Conservation (phyloP, 2,888 invertebrate species). For the Diarsia dahlii region DNA sequence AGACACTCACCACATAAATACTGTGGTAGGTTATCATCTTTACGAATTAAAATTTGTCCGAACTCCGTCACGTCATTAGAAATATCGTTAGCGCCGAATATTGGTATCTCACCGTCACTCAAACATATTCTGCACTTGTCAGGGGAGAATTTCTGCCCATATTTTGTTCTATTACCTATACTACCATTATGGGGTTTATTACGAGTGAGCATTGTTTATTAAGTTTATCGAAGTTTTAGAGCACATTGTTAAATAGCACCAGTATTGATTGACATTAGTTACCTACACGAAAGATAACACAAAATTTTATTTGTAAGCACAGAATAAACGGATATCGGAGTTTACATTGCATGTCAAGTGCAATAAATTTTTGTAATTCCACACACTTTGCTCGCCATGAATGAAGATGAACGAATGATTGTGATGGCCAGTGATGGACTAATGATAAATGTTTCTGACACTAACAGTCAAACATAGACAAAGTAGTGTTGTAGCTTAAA, state of each 20-base stretch:
- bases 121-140: conserved; percentile 68
- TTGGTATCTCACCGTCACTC: conserved; percentile 65
- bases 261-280: neutral
- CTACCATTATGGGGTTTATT: conserved; percentile 16
- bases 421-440: no score
- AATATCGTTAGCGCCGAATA: conserved; percentile 64
- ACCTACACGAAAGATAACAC: neutral
- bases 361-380: neutral
- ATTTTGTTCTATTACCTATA: neutral
- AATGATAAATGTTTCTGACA: neutral
- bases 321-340: neutral
- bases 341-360: neutral
- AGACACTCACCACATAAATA: conserved; percentile 64
- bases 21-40: conserved; percentile 65
- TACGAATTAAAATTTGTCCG: conserved; percentile 55
- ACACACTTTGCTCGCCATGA: neutral
- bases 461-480: neutral
- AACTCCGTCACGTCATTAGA: conserved; percentile 57
- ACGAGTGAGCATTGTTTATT: conserved; percentile 41
- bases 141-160: conserved; percentile 4
- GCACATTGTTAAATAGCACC: neutral
- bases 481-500: neutral
- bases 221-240: neutral
- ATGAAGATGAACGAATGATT: no score
- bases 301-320: neutral